These are phyloP conservation scores for Esox lucius DNA, from an alignment of 2,797 vertebrate genomes.

Conservation along the genomic window DNA sequence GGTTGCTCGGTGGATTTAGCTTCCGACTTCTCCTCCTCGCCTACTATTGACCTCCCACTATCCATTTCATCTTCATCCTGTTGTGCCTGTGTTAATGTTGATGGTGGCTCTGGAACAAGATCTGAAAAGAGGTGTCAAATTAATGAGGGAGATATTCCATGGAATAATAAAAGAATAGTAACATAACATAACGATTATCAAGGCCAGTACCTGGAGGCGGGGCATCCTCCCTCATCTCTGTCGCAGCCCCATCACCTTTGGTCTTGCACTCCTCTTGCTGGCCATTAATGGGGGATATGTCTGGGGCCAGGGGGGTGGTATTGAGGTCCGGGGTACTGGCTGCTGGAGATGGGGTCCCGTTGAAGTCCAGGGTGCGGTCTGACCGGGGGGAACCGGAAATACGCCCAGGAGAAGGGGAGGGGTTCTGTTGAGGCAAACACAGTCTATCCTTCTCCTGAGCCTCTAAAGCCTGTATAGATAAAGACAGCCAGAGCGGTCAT, in stretches of 20 bases:
- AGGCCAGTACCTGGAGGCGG: constrained; percentile 52
- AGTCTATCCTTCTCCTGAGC: constrained; percentile 81
- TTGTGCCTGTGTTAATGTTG: constrained; percentile 21
- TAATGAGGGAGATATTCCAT: neutral
- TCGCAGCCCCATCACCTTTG: constrained; percentile 24
- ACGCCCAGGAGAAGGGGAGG: constrained; percentile 62
- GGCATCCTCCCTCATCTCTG: constrained; percentile 43
- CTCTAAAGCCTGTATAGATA: constrained; percentile 80
- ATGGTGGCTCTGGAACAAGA: constrained; percentile 10
- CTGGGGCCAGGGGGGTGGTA: constrained; percentile 18
- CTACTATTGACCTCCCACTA: neutral
- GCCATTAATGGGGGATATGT: constrained; percentile 63
- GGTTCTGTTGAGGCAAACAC: constrained; percentile 76
- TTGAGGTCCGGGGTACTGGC: constrained; percentile 63
- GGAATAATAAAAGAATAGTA: neutral
- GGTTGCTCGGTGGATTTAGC: constrained; percentile 31
- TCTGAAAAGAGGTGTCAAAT: constrained; percentile 3
- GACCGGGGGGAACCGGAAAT: constrained; percentile 75
- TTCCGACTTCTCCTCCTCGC: constrained; percentile 19
- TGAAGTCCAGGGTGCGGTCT: constrained; percentile 60
- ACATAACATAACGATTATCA: neutral
- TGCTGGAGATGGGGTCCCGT: constrained; percentile 44
- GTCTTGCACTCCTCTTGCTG: constrained; percentile 44
- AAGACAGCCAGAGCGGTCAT: neutral
- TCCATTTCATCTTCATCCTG: constrained; percentile 35